Base-by-base conservation (phyloP, 2,797 vertebrate genomes). In the Ctenopoma kingsleyae region DNA sequence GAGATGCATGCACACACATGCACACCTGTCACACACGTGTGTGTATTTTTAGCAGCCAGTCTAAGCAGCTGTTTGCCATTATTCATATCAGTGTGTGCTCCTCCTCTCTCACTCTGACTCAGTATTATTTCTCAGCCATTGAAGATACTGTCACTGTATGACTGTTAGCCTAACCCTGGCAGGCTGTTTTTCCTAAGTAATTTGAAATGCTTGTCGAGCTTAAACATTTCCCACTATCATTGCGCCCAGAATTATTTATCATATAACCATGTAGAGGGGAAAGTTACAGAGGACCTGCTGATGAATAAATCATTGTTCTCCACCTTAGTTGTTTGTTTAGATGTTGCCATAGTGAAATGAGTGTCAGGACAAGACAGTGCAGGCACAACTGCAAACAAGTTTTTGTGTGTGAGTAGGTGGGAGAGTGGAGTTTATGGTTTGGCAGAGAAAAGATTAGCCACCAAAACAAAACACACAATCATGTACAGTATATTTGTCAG, bases 11-110 rank as follows among this genome's bases (percentile, higher is more conserved):
- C 50, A 63, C 68, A 32, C 58, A 75, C 64, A 73, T 30, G 61
- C 91, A 89, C 89, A 92, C 89, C 89, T 92, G 89, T 87, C 81
- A 73, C 81, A 85, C 80, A 82, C 69, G 73, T 82, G 83, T 67
- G 78, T 83, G 84, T 92, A 92, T 93, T 93, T 94, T 92, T 93
- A 93, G 92, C 74, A 40, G 73, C 76, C 56, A 22, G 76, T 53
- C 76, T 10, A 35, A 75, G 81, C 92, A 94, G 93, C 92, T 94
- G 93, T 87, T 93, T 87, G 88, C 82, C 87, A 92, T 93, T 93
- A 94, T 83, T 92, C 91, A 91, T 90, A 92, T 91, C 90, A 89
- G 76, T 80, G 74, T 87, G 83, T 53, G 76, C 86, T 85, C 87
- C 69, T 76, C 87, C 81, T 64, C 80, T 89, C 86, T 80, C 70